Base-by-base conservation (phyloP, 2,797 vertebrate species). In the Ciconia nigra region DNA sequence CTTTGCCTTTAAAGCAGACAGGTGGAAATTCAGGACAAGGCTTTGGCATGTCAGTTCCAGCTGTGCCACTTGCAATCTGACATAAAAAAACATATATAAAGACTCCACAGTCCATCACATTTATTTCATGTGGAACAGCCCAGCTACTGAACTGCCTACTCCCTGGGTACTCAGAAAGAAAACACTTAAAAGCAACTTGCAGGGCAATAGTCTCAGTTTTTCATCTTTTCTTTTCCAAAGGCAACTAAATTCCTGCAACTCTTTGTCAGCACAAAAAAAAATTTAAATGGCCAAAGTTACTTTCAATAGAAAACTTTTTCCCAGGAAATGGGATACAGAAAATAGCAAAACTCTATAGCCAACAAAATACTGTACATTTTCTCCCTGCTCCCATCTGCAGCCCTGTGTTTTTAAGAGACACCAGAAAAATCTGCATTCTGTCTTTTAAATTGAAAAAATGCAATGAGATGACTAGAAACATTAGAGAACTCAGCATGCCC, bases 281-380 rank as follows among this genome's bases (percentile, higher is more conserved):
- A 21, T 14, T 54, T 85, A 93, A 71, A 83, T 7, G 82, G 80
- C 91, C 21, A 55, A 95, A 57, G 46, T 87, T 95, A 73, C 58
- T 57, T 71, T 83, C 49, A 94, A 71, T 35, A 94, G 73, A 96
- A 79, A 94, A 70, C n/a, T 39, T 78, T 71, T 57, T 91, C 77
- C 76, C 79, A 80, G n/a, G 86, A 94, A 80, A 89, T 16, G 51
- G 47, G 44, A 89, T 87, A 96, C 61, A 80, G 47, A 90, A 91
- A 93, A 94, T 47, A 96, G 69, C 92, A 95, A 94, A 93, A 79
- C 47, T 61, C 79, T 62, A 20, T 28, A 89, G 78, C 67, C 21
- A 84, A 94, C 81, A 94, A 96, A 97, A 92, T 66, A 94, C 37
- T 89, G 42, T 83, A 90, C 51, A 62, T 73, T 58, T 84, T 78